Evolutionary conservation across 2,888 invertebrate species (phyloP), one percentile per base, ranked within the genome.

Genomic region (Trichacis sp.): DNA sequence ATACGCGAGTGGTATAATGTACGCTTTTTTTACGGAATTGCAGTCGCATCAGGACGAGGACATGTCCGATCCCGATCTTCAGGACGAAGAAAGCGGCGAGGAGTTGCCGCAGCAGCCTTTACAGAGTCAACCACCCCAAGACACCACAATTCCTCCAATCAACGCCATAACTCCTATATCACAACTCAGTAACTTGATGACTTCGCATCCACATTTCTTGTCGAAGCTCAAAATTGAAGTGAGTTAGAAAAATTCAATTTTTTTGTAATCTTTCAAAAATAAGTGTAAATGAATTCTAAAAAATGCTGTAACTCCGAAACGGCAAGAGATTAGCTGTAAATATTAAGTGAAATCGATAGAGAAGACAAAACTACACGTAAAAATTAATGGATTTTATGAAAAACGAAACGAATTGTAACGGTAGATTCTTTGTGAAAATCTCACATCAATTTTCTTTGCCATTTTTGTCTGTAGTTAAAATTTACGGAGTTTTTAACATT

Each of bases 41-140:
- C 85, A 88, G 88, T 88, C 88, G 20, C 87, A 88, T 69, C 88
- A 87, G 71, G 88, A 88, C 60, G 88, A 88, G 61, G 80, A 81
- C 55, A 80, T 88, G 69, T 88, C 87, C 60, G 88, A 88, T 68
- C 86, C 86, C 1, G 87, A 87, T 64, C 85, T 87, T 6, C 86
- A 87, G 67, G 88, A 88, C 65, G 88, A 88, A 65, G 85, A 84
- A 63, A 85, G 85, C 68, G 88, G 87, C 65, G 85, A 85, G 43
- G 85, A 85, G 56, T 72, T 85, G 52, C 79, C 79, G 1, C 80
- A 81, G 65, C 82, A 81, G 24, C 82, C 83, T 24, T 70, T 79
- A 15, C 81, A 78, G 58, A 76, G 73, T 24, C 83, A 80, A 66
- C 71, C 77, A 18, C 73, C 78, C 54, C 69, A 77, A 50, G 80